Conservation (phyloP, 2,888 invertebrate genomes). For the Temnothorax ravouxi region DNA sequence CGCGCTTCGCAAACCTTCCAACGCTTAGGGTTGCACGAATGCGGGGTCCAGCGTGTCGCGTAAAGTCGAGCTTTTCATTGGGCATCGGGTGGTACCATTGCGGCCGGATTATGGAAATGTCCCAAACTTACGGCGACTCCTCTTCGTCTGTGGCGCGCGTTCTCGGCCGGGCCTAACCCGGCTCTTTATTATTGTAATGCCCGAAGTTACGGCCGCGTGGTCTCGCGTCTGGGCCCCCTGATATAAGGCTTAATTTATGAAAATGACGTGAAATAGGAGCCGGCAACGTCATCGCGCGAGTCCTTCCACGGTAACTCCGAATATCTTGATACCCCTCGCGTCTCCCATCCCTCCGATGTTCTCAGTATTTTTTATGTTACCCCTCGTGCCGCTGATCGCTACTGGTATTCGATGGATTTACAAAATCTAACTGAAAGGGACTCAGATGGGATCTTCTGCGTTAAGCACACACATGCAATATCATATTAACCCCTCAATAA, state of each 20-base stretch:
- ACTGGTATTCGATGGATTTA: constrained; percentile 71
- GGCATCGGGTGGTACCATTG: constrained; percentile 68
- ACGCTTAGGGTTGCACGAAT: constrained; percentile 51
- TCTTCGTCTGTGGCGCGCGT: constrained; percentile 39
- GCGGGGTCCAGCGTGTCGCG: constrained; percentile 61
- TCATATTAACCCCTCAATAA: constrained; percentile 66
- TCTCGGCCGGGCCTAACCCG: constrained; percentile 76
- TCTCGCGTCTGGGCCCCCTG: constrained; percentile 75
- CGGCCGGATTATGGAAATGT: constrained; percentile 84
- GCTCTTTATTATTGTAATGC: constrained; percentile 86
- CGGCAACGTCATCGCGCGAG: constrained; percentile 69
- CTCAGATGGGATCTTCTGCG: constrained; percentile 7
- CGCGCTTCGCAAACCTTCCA: constrained; percentile 32
- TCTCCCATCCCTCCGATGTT: background rate
- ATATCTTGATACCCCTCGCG: constrained; percentile 61
- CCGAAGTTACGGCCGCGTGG: constrained; percentile 82
- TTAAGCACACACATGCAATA: constrained; percentile 19
- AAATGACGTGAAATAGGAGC: constrained; percentile 81
- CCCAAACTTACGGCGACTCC: constrained; percentile 69
- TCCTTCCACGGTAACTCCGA: constrained; percentile 61
- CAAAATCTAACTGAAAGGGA: constrained; percentile 35
- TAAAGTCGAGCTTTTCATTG: constrained; percentile 83
- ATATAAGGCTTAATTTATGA: constrained; percentile 82
- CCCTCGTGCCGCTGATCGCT: constrained; percentile 53
- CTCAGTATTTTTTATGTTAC: constrained; percentile 3